A percentile compares a stretch with the other conserved stretches of the same genome.
These are phyloP conservation scores for Crotalus horridus DNA, from an alignment of 2,113 vertebrate species.

Conservation along the genomic window DNA sequence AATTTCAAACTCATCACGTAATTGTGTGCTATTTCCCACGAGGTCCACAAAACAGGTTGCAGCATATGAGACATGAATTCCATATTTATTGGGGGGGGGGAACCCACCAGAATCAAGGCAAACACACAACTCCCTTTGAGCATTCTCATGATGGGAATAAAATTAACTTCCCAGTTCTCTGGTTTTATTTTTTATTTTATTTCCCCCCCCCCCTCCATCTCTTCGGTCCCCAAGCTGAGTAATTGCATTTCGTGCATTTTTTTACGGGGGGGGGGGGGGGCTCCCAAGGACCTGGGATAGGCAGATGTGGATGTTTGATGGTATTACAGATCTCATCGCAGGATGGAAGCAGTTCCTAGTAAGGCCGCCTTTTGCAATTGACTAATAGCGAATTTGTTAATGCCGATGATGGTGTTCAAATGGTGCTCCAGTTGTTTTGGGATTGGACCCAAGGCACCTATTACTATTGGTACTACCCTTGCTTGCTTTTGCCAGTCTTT, in stretches of 20 bases:
- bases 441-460: no score
- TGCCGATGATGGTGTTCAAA: no score
- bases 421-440: no score
- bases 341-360: no score
- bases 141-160: conserved; percentile 39
- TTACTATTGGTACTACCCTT: no score
- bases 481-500: no score
- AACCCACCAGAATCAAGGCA: conserved; percentile 61
- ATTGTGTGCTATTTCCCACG: conserved; percentile 70
- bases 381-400: no score
- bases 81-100: conserved; percentile 67
- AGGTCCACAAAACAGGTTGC: conserved; percentile 52
- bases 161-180: conserved; percentile 56
- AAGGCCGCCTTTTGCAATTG: no score
- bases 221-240: conserved; percentile 32
- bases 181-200: background rate
- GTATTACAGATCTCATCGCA: no score
- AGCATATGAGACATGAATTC: conserved; percentile 66
- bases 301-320: no score
- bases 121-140: conserved; percentile 54
- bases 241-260: conserved; percentile 22
- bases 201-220: background rate
- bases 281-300: no score
- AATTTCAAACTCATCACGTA: conserved; percentile 69
- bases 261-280: no score